Percentiles rank a stretch among this genome's conserved stretches.
phyloP scores from a whole-genome alignment of 2,113 vertebrate species.

The Sceloporus tristichus region DNA sequence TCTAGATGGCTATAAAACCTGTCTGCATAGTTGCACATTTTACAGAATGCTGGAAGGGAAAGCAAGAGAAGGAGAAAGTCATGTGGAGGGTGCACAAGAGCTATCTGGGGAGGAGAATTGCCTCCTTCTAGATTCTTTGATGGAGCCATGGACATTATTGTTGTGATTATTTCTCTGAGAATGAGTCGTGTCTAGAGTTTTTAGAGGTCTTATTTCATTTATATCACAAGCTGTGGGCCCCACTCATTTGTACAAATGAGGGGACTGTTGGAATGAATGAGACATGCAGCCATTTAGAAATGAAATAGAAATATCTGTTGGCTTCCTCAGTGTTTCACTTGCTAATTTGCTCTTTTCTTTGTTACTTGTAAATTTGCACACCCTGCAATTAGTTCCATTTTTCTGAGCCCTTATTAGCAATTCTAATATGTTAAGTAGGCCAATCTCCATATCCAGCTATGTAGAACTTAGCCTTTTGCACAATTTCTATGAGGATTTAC shows the following conservation, averaged over 20 bases:
- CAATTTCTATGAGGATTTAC: constrained; percentile 27
- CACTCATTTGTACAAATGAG: background rate
- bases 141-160: too few relatives aligned
- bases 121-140: too few relatives aligned
- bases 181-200: background rate
- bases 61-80: too few relatives aligned
- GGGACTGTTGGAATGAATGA: constrained; percentile 20
- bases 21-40: too few relatives aligned
- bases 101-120: too few relatives aligned
- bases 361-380: constrained; percentile 44
- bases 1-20: too few relatives aligned
- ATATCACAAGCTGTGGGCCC: background rate
- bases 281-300: background rate
- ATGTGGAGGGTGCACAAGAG: too few relatives aligned
- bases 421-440: constrained; percentile 37
- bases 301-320: constrained; percentile 9
- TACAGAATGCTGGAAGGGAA: too few relatives aligned
- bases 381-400: constrained; percentile 24
- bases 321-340: constrained; percentile 20
- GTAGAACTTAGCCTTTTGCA: background rate
- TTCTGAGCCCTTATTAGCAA: constrained; percentile 38
- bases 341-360: constrained; percentile 48
- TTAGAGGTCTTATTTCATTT: background rate
- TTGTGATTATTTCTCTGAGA: background rate
- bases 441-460: constrained; percentile 38